Evolutionary conservation across 2,888 invertebrate species (phyloP).

Genomic region (Anthrax anthrax): DNA sequence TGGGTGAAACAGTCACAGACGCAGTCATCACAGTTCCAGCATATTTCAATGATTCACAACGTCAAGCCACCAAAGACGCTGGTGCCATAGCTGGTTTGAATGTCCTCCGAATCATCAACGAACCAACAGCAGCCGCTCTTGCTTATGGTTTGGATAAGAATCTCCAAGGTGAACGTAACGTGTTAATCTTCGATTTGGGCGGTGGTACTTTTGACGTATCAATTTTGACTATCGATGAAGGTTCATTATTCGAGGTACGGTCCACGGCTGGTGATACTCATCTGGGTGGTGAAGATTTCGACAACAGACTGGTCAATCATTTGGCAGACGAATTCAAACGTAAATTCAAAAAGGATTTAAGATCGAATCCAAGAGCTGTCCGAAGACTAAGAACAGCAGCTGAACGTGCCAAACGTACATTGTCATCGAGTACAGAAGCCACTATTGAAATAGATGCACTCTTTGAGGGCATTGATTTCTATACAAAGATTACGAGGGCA

Average conservation of each 20-base stretch:
- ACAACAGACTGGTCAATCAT: slow-evolving; percentile 71
- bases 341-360: slow-evolving; percentile 51
- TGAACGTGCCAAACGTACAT: slow-evolving; percentile 56
- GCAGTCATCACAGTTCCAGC: slow-evolving; percentile 80
- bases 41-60: slow-evolving; percentile 74
- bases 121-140: slow-evolving; percentile 62
- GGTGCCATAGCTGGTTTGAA: slow-evolving; percentile 62
- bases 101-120: slow-evolving; percentile 69
- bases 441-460: slow-evolving; percentile 56
- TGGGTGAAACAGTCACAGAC: slow-evolving; percentile 67
- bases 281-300: slow-evolving; percentile 80
- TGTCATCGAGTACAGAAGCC: slow-evolving; percentile 59
- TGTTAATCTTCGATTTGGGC: slow-evolving; percentile 46
- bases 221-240: slow-evolving; percentile 55
- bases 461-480: slow-evolving; percentile 53
- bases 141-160: slow-evolving; percentile 59
- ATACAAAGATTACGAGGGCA: slow-evolving; percentile 51
- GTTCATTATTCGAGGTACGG: slow-evolving; percentile 50
- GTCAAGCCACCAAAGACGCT: slow-evolving; percentile 84
- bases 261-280: slow-evolving; percentile 62
- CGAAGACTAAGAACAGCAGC: slow-evolving; percentile 55
- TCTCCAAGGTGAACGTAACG: slow-evolving; percentile 47
- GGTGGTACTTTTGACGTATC: slow-evolving; percentile 56
- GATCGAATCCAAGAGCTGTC: slow-evolving; percentile 42
- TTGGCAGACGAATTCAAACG: slow-evolving; percentile 73